phyloP scores from a whole-genome alignment of 1,140 invertebrate species.

The Pogonus chalceus region DNA sequence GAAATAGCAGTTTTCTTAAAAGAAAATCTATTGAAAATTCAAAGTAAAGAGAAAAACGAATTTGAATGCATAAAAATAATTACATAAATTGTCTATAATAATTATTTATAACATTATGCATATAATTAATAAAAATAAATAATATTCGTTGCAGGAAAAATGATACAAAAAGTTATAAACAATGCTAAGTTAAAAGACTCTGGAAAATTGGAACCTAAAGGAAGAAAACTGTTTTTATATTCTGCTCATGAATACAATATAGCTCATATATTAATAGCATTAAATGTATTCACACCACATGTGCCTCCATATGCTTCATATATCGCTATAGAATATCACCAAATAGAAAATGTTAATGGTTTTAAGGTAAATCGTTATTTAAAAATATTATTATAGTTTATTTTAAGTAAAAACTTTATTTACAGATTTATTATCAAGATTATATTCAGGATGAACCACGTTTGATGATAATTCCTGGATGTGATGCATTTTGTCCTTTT shows the following conservation, averaged over 20 bases:
- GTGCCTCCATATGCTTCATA: constrained; percentile 42
- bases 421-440: constrained; percentile 14
- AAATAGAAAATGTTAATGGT: constrained; percentile 10
- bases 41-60: no score
- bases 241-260: constrained; percentile 63
- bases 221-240: constrained; percentile 43
- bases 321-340: constrained; percentile 17
- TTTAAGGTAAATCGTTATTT: constrained; percentile 18
- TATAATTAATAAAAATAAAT: no score
- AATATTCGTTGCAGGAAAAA: neutral
- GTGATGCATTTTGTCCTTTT: constrained; percentile 26
- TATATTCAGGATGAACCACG: constrained; percentile 11
- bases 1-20: no score
- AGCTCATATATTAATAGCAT: constrained; percentile 46
- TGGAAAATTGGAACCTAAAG: constrained; percentile 23
- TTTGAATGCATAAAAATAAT: no score
- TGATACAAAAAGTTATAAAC: constrained; percentile 24
- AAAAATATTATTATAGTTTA: neutral
- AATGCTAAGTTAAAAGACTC: constrained; percentile 34
- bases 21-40: no score
- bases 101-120: no score
- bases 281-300: constrained; percentile 48
- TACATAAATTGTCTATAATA: no score
- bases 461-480: constrained; percentile 20
- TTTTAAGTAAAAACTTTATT: no score